These are phyloP conservation scores for Argynnis bischoffii DNA, from an alignment of 2,888 invertebrate genomes.

Conservation along the genomic window DNA sequence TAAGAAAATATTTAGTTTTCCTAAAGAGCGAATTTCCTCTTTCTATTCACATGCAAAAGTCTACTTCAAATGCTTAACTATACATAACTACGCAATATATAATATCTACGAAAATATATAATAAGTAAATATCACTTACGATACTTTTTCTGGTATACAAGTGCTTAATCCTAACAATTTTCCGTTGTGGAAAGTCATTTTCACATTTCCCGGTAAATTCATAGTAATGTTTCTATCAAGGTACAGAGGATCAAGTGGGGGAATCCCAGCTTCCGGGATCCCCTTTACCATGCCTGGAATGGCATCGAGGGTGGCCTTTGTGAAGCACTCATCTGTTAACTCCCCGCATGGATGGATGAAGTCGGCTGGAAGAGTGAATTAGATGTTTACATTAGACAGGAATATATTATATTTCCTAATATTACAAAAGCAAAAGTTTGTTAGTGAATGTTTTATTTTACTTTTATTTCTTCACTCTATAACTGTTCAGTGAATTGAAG, in stretches of 20 bases:
- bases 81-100: no score
- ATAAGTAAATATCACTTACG: conserved; percentile 57
- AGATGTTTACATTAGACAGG: no score
- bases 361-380: conserved; percentile 56
- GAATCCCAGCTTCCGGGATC: conserved; percentile 71
- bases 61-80: background rate
- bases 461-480: no score
- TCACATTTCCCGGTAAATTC: conserved; percentile 69
- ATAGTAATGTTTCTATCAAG: conserved; percentile 73
- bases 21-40: no score
- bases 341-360: conserved; percentile 74
- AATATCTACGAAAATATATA: no score
- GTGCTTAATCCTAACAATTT: conserved; percentile 66
- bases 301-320: conserved; percentile 70
- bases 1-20: no score
- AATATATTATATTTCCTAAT: no score
- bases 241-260: conserved; percentile 64
- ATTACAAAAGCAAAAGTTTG: no score
- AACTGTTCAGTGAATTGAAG: no score
- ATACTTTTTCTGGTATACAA: conserved; percentile 72
- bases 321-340: conserved; percentile 72
- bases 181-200: conserved; percentile 76
- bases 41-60: background rate
- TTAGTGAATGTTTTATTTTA: no score
- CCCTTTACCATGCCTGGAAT: conserved; percentile 73